These are phyloP conservation scores for Albula glossodonta DNA, from an alignment of 2,113 vertebrate species.

Conservation along the genomic window DNA sequence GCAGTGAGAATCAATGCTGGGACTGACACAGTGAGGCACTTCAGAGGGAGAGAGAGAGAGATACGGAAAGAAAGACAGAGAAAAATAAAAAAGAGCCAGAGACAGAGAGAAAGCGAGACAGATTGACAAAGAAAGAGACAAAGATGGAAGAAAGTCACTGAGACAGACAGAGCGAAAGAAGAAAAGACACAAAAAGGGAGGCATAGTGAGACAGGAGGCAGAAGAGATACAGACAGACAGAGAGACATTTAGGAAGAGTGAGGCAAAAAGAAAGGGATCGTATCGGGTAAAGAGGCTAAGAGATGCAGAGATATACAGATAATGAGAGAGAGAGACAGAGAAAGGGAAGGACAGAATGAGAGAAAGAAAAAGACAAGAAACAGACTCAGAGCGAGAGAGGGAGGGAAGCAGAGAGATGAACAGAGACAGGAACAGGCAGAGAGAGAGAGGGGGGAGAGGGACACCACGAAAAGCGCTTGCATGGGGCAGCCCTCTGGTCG, in stretches of 20 bases:
- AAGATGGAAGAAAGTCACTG: neutral
- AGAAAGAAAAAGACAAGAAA: neutral
- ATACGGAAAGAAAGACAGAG: neutral
- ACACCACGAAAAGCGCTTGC: conserved; percentile 4
- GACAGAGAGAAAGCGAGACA: conserved; percentile 36
- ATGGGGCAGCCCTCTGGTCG: neutral
- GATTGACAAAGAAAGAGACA: neutral
- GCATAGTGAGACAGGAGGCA: too few relatives aligned
- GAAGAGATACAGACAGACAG: too few relatives aligned
- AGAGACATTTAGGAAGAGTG: too few relatives aligned
- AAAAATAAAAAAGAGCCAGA: conserved; percentile 29
- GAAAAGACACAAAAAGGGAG: neutral
- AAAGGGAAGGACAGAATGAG: neutral
- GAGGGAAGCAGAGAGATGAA: neutral
- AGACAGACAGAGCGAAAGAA: conserved; percentile 7
- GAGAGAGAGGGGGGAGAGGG: neutral
- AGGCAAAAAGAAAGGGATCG: too few relatives aligned
- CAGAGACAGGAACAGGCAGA: neutral
- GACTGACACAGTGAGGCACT: neutral
- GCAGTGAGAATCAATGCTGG: neutral
- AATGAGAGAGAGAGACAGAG: too few relatives aligned
- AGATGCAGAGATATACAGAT: too few relatives aligned
- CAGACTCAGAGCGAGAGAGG: neutral
- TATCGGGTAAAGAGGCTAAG: too few relatives aligned
- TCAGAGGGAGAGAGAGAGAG: neutral